Conservation (phyloP, 30 jellyfish, hydroid and myxozoan genomes). For the Morbakka virulenta region DNA sequence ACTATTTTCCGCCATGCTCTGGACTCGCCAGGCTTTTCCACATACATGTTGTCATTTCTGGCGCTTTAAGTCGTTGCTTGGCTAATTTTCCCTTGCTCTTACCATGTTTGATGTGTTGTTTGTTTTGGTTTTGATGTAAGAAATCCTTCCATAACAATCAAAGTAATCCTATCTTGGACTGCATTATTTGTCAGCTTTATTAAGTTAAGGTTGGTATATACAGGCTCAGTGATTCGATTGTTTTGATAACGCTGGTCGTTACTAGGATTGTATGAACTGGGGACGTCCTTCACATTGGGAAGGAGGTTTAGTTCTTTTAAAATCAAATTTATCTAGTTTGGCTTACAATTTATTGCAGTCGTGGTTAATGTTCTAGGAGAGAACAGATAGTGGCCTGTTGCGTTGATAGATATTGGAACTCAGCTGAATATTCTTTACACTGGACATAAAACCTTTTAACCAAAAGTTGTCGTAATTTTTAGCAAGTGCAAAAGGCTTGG, state of each 20-base stretch:
- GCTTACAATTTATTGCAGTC: too few species aligned
- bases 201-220: background rate
- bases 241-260: background rate
- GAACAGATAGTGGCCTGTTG: too few species aligned
- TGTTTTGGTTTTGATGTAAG: background rate
- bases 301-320: background rate
- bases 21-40: background rate
- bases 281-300: background rate
- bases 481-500: too few species aligned
- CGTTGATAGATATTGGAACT: too few species aligned
- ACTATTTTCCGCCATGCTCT: too few species aligned
- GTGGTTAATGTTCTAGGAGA: too few species aligned
- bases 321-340: background rate
- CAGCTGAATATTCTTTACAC: too few species aligned
- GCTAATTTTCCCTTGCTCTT: background rate
- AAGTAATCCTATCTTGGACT: background rate
- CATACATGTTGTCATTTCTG: background rate
- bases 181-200: background rate
- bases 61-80: background rate
- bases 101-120: background rate
- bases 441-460: too few species aligned
- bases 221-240: background rate
- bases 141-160: background rate
- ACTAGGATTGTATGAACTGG: background rate
- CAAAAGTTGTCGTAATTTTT: too few species aligned